A percentile compares a stretch with the other conserved stretches of the same genome.
phyloP scores from a whole-genome alignment of 1,140 invertebrate genomes.

The Pentalonia nigronervosa region DNA sequence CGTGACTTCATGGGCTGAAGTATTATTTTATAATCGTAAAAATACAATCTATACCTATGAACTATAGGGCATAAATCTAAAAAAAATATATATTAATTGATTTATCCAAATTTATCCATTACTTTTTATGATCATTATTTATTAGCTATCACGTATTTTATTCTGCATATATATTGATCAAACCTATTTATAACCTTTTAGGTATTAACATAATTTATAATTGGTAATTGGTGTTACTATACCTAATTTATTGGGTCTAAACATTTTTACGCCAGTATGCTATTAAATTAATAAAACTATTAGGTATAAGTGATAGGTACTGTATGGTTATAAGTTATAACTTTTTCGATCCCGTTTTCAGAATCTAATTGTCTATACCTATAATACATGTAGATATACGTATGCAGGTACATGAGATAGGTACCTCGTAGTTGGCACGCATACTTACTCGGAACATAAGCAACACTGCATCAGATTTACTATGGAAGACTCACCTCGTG shows the following conservation, averaged over 20 bases:
- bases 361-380: not conserved
- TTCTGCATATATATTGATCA: too few species aligned
- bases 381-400: not conserved
- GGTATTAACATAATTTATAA: not conserved
- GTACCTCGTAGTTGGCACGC: too few species aligned
- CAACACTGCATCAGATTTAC: not conserved
- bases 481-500: slow-evolving; percentile 64
- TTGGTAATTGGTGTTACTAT: not conserved
- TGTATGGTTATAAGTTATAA: too few species aligned
- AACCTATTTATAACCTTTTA: not conserved
- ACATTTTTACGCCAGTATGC: too few species aligned
- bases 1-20: not conserved
- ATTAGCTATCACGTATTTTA: too few species aligned
- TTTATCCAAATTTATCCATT: not conserved
- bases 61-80: not conserved
- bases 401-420: too few species aligned
- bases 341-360: not conserved
- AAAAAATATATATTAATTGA: not conserved
- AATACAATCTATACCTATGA: not conserved
- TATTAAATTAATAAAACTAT: too few species aligned
- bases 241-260: too few species aligned
- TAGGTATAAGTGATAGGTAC: too few species aligned
- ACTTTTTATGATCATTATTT: too few species aligned
- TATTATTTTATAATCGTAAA: not conserved
- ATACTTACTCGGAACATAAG: not conserved